Conservation (phyloP, 2,797 vertebrate species). For the Liparis tanakae region DNA sequence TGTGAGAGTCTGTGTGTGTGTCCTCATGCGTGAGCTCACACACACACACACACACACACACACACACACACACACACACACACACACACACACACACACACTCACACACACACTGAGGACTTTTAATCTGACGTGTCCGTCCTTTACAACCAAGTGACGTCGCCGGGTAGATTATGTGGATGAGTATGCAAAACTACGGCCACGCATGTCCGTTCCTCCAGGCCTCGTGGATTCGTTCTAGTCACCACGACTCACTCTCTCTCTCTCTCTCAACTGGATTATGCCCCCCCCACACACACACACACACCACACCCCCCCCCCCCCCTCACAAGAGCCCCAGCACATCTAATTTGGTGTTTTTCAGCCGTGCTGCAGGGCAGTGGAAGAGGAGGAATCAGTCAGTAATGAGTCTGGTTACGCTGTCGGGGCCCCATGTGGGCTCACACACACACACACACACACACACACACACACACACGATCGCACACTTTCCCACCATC, state of each 20-base stretch:
- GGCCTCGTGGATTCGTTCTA: constrained; percentile 41
- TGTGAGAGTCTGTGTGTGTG: background rate
- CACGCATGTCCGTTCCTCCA: constrained; percentile 27
- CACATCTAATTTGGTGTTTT: constrained; percentile 63
- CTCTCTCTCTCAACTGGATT: constrained; percentile 46
- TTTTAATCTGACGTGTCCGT: constrained; percentile 29
- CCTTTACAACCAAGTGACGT: constrained; percentile 19
- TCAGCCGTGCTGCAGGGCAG: constrained; percentile 59
- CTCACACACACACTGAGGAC: background rate
- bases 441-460: too few relatives aligned
- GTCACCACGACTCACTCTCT: constrained; percentile 27
- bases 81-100: too few relatives aligned
- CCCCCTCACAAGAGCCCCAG: constrained; percentile 31
- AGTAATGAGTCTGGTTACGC: constrained; percentile 66
- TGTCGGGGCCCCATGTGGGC: constrained; percentile 53
- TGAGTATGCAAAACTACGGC: constrained; percentile 35
- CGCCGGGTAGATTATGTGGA: constrained; percentile 33
- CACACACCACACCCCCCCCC: constrained; percentile 4
- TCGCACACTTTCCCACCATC: constrained; percentile 42
- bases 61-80: background rate
- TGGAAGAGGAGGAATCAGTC: constrained; percentile 46
- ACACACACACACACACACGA: too few relatives aligned
- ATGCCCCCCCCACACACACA: constrained; percentile 4
- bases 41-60: too few relatives aligned
- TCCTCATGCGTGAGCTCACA: background rate